Conservation (phyloP, 2,113 vertebrate genomes). For the Urocolius indicus region DNA sequence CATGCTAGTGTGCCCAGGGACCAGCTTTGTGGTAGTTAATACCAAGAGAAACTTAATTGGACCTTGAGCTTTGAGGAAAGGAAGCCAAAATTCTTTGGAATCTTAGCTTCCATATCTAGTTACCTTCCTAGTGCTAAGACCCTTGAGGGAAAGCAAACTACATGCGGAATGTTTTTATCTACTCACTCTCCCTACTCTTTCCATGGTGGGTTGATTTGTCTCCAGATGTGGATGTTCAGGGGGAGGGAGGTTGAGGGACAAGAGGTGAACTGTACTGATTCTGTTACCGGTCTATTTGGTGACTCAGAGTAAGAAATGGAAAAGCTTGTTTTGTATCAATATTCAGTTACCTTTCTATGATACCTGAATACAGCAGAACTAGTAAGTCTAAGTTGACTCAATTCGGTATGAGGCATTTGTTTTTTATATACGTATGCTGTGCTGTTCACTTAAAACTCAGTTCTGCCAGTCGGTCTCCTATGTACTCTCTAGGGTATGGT, state of each 20-base stretch:
- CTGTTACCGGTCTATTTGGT: neutral
- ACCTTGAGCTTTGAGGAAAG: neutral
- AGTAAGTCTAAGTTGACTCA: neutral
- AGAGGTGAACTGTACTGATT: neutral
- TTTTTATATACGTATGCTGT: neutral
- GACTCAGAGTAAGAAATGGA: neutral
- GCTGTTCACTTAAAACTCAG: neutral
- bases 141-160: neutral
- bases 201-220: neutral
- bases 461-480: neutral
- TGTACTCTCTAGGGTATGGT: neutral
- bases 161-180: neutral
- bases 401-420: neutral
- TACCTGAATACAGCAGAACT: neutral
- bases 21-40: neutral
- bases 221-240: neutral
- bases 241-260: neutral
- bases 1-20: neutral
- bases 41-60: neutral
- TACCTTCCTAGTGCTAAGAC: neutral
- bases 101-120: neutral
- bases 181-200: neutral
- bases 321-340: neutral
- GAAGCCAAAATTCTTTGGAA: neutral
- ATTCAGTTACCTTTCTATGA: neutral